A percentile compares a stretch with the other conserved stretches of the same genome.
phyloP scores from a whole-genome alignment of 2,797 vertebrate genomes.

The Xenopus petersii region DNA sequence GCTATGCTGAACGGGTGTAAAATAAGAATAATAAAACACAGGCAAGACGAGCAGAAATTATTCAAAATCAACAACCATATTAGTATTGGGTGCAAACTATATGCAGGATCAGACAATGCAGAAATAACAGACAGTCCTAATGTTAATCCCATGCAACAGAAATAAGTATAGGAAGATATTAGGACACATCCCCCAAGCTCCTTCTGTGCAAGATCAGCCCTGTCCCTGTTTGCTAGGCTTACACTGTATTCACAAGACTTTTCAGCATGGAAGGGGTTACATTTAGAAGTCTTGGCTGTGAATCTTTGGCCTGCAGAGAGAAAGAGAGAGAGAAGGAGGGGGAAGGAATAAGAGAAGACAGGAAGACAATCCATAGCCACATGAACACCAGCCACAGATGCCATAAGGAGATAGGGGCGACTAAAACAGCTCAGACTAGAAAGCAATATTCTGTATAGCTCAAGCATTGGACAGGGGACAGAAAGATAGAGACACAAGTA shows the following conservation, averaged over 20 bases:
- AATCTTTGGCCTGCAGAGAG: slow-evolving; percentile 18
- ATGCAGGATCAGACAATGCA: slow-evolving; percentile 18
- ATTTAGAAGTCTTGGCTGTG: slow-evolving; percentile 24
- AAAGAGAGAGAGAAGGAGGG: slow-evolving; percentile 6
- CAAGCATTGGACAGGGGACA: slow-evolving; percentile 7
- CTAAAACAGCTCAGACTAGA: slow-evolving; percentile 16
- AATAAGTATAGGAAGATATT: slow-evolving; percentile 30
- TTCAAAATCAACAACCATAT: slow-evolving; percentile 34
- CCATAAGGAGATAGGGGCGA: background rate
- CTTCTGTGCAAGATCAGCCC: background rate
- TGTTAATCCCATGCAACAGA: slow-evolving; percentile 38
- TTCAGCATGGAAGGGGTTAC: slow-evolving; percentile 15
- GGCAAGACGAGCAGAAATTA: slow-evolving; percentile 2
- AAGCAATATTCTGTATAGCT: slow-evolving; percentile 14
- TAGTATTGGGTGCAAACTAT: slow-evolving; percentile 40
- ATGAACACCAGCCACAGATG: slow-evolving; percentile 31
- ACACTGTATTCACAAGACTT: slow-evolving; percentile 12
- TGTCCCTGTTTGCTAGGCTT: slow-evolving; percentile 7
- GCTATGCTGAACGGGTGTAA: background rate
- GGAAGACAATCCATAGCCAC: background rate
- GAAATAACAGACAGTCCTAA: slow-evolving; percentile 15
- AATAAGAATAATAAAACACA: background rate
- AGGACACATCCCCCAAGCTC: slow-evolving; percentile 19
- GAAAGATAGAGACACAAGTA: too few relatives aligned
- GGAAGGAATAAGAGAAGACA: background rate